phyloP scores from a whole-genome alignment of 2,113 vertebrate genomes.

The Phrynocephalus versicolor region DNA sequence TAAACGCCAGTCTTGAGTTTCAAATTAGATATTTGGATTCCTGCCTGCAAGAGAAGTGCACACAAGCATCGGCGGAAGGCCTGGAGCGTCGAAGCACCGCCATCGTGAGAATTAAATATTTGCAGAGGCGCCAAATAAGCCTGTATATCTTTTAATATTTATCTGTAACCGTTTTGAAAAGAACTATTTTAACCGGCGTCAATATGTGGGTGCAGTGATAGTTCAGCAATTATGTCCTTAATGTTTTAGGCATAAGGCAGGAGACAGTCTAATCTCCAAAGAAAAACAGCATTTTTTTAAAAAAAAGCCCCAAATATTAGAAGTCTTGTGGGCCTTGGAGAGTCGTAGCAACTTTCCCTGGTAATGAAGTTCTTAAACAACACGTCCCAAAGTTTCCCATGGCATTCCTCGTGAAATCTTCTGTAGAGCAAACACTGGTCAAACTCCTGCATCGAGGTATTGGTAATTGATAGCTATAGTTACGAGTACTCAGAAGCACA shows the following conservation, averaged over 20 bases:
- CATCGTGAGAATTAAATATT: background rate
- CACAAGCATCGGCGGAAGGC: background rate
- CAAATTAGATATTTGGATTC: background rate
- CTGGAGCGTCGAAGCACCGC: background rate
- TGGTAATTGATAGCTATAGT: too few relatives aligned
- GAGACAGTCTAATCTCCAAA: background rate
- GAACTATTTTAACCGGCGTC: background rate
- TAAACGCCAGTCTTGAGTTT: slow-evolving; percentile 13
- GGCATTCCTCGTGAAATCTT: too few relatives aligned
- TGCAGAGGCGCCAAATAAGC: background rate
- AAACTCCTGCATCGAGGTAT: too few relatives aligned
- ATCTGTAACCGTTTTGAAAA: background rate
- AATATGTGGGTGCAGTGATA: background rate
- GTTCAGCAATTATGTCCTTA: background rate
- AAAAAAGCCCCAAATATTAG: background rate
- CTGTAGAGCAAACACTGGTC: too few relatives aligned
- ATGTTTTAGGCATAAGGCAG: background rate
- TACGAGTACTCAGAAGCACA: background rate
- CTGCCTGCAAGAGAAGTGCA: background rate
- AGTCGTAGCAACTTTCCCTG: too few relatives aligned
- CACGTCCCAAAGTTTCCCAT: too few relatives aligned
- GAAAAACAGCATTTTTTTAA: background rate
- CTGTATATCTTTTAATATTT: background rate
- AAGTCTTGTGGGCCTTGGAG: background rate
- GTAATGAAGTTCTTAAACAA: too few relatives aligned